Base-by-base conservation (phyloP, 2,888 invertebrate species). In the Synanthedon tipuliformis region DNA sequence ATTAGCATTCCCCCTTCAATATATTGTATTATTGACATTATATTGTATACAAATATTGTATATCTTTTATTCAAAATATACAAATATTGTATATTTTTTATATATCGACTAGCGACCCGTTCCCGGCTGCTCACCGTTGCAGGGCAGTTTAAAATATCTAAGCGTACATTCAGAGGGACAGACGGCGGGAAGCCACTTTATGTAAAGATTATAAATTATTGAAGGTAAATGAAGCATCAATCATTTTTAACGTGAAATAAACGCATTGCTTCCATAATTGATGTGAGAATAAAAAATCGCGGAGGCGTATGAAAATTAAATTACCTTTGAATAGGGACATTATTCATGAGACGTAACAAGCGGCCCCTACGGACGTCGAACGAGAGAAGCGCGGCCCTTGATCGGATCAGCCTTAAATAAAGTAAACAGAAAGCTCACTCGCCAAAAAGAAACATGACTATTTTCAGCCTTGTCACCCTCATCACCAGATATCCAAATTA, bases 341-440 rank as follows among this genome's bases (percentile, higher is more conserved):
- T 73, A 76, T 74, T 76, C 69, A 70, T 68, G 68, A 69, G 62
- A 54, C 56, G 60, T 70, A 71, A 72, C 68, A 63, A 71, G 68
- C 63, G 61, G 57, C 52, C 55, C 54, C 54, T 41, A 66, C 66
- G 70, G 68, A 68, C 62, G 68, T 54, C 56, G 61, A 58, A 57
- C 68, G 63, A 70, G 7, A 34, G 68, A 72, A 69, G 63, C 61
- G 18, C 53, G 56, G 52, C 59, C 55, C 60, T 56, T 66, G 58
- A 68, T 69, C 64, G 61, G 57, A 58, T 52, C 55, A 54, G 54
- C 51, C 65, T 63, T 62, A 61, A 64, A 66, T 67, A 63, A 64
- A 59, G 54, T 56, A 56, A 58, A 59, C 56, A 49, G n/a, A 45
- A 45, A n/a, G 11, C 45, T 15, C 45, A 34, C 34, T 34, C 34